Conservation (phyloP, 1,140 invertebrate genomes). For the Spodoptera frugiperda region DNA sequence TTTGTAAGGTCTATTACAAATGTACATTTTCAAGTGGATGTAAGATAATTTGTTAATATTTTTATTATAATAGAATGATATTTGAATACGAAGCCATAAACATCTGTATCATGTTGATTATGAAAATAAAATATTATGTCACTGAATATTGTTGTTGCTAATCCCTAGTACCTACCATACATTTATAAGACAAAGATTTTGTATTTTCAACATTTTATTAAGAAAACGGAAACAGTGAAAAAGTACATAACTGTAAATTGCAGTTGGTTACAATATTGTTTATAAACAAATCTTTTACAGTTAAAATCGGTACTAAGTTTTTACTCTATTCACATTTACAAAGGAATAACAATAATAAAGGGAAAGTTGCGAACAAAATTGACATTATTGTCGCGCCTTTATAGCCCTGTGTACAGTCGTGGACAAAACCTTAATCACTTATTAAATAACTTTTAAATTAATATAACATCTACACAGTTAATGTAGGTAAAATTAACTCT, state of each 20-base stretch:
- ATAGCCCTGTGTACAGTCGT: slow-evolving; percentile 2
- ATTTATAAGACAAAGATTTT: slow-evolving; percentile 51
- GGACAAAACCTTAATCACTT: neutral
- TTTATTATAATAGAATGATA: slow-evolving; percentile 83
- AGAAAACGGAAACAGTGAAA: slow-evolving; percentile 86
- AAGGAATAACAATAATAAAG: slow-evolving; percentile 39
- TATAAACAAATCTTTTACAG: slow-evolving; percentile 81
- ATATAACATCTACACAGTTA: neutral
- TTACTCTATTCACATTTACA: slow-evolving; percentile 67
- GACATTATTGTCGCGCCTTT: slow-evolving; percentile 26
- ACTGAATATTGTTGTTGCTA: slow-evolving; percentile 32
- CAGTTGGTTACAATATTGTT: slow-evolving; percentile 82
- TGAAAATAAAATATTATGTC: slow-evolving; percentile 79
- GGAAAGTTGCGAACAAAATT: slow-evolving; percentile 18
- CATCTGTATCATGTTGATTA: slow-evolving; percentile 85
- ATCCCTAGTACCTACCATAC: neutral
- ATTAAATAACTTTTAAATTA: neutral
- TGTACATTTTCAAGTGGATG: slow-evolving; percentile 85
- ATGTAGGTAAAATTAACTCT: neutral
- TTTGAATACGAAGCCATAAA: slow-evolving; percentile 84
- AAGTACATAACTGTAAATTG: slow-evolving; percentile 86
- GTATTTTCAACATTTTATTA: slow-evolving; percentile 86
- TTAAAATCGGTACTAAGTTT: slow-evolving; percentile 69
- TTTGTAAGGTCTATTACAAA: slow-evolving; percentile 84
- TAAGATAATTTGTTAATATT: slow-evolving; percentile 86